Evolutionary conservation across 2,113 vertebrate genomes (phyloP).

Genomic region (Dicerorhinus sumatrensis): DNA sequence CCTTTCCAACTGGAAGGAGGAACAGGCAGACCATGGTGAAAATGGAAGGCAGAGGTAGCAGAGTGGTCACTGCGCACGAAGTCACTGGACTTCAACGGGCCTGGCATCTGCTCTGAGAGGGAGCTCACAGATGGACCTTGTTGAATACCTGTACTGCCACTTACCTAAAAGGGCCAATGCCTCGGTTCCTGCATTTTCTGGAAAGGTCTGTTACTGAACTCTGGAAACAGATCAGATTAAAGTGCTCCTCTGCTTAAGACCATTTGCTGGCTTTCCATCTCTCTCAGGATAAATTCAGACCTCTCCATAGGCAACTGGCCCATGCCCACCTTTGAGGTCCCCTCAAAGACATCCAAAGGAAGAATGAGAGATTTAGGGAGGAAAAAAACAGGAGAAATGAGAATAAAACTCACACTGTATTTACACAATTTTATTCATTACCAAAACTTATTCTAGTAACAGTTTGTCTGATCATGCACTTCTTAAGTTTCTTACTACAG

Average conservation of each 20-base stretch:
- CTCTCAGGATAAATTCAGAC: background rate
- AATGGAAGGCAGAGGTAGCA: background rate
- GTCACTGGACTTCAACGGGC: too few species aligned
- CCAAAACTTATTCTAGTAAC: background rate
- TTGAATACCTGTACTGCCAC: background rate
- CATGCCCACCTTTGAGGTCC: background rate
- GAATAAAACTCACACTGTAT: background rate
- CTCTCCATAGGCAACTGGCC: background rate
- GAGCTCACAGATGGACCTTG: background rate
- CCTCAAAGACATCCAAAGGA: background rate
- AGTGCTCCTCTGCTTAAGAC: background rate
- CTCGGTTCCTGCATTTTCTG: background rate
- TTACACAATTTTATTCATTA: background rate
- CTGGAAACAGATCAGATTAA: background rate
- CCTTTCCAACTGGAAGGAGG: background rate
- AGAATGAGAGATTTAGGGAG: background rate
- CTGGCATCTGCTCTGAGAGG: too few species aligned
- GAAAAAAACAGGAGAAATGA: background rate
- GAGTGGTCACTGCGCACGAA: fast-evolving
- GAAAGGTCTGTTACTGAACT: background rate
- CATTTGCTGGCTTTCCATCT: background rate
- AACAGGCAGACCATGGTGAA: background rate
- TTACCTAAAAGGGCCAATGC: background rate
- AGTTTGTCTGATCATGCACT: background rate
- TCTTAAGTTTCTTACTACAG: background rate